phyloP scores from a whole-genome alignment of 2,797 vertebrate genomes.

The Clarias fuscus region DNA sequence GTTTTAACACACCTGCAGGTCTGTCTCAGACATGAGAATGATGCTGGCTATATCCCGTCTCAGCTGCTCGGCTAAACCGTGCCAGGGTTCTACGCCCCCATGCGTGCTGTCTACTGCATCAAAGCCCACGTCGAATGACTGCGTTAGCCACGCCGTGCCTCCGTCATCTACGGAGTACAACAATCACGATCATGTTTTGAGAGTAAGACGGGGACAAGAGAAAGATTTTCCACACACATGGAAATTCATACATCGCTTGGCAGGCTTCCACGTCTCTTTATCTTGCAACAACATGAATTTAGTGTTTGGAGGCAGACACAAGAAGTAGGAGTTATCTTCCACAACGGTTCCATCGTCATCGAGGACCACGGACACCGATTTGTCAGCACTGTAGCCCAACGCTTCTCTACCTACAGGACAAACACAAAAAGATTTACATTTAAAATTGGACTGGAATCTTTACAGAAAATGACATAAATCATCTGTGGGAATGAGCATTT shows the following conservation, averaged over 20 bases:
- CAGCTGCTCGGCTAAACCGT: constrained; percentile 78
- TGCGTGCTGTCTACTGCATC: constrained; percentile 71
- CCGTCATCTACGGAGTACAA: constrained; percentile 72
- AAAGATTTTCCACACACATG: not conserved
- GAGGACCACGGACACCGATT: too few relatives aligned
- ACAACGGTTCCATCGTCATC: too few relatives aligned
- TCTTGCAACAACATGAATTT: too few relatives aligned
- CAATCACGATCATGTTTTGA: not conserved
- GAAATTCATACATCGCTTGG: constrained; percentile 63
- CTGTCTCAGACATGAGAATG: constrained; percentile 88
- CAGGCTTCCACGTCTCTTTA: constrained; percentile 70
- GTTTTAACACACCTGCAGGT: constrained; percentile 79
- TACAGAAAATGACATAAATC: too few relatives aligned
- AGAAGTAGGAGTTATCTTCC: too few relatives aligned
- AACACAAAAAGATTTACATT: too few relatives aligned
- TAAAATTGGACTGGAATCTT: too few relatives aligned
- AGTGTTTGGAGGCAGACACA: too few relatives aligned
- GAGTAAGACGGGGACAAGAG: not conserved
- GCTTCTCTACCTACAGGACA: too few relatives aligned
- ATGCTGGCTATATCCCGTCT: constrained; percentile 84
- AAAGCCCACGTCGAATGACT: constrained; percentile 62
- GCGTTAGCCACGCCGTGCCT: constrained; percentile 78
- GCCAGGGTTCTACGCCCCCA: constrained; percentile 70
- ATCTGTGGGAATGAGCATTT: too few relatives aligned
- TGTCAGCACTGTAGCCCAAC: too few relatives aligned